Conservation (phyloP, 2,888 invertebrate genomes). For the Biston betularia region DNA sequence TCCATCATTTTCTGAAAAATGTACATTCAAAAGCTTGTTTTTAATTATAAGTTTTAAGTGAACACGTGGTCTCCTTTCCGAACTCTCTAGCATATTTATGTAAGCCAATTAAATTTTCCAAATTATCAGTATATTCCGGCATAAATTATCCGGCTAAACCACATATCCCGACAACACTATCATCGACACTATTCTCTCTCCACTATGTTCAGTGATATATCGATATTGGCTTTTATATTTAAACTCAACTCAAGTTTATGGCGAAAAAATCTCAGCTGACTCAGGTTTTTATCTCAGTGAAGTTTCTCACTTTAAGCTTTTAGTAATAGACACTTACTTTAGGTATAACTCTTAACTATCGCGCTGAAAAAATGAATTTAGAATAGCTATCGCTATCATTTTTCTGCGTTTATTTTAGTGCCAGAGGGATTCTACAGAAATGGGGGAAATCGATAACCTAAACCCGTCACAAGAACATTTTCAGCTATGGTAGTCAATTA, state of each 20-base stretch:
- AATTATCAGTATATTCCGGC: not conserved
- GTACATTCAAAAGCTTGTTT: too few species aligned
- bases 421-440: too few species aligned
- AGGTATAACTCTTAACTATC: not conserved
- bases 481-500: too few species aligned
- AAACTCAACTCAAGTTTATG: conserved; percentile 26
- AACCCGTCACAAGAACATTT: too few species aligned
- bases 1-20: too few species aligned
- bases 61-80: too few species aligned
- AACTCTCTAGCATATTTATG: too few species aligned
- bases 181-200: conserved; percentile 11
- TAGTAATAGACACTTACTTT: not conserved
- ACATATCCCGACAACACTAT: conserved; percentile 1
- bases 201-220: conserved; percentile 35
- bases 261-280: conserved; percentile 14
- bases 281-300: conserved; percentile 10
- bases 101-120: not conserved
- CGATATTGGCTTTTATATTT: conserved; percentile 33
- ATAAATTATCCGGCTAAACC: conserved; percentile 2
- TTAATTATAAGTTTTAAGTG: too few species aligned
- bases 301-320: conserved; percentile 2
- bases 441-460: too few species aligned
- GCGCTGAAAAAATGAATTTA: not conserved
- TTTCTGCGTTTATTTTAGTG: too few species aligned
- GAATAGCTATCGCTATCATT: not conserved